Evolutionary conservation across 2,113 vertebrate species (phyloP), one percentile per base, ranked within the genome.

Genomic region (Gobio gobio): DNA sequence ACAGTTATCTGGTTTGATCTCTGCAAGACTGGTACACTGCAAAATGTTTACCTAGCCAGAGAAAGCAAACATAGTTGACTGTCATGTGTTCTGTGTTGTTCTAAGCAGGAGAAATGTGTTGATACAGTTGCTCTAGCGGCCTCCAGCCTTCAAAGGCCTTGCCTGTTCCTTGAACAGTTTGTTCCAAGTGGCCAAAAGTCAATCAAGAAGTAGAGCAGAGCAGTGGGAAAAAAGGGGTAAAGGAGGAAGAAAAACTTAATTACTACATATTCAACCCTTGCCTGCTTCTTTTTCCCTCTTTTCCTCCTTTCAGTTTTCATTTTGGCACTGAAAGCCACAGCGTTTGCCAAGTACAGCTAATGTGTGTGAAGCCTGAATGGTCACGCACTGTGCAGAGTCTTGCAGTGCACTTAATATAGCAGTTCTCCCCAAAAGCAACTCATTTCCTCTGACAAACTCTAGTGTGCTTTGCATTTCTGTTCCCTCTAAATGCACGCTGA

Each of bases 321-420:
- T 59, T 82, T 75, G 78, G 70, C 78, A 56, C 70, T 49, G 5
- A 83, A 47, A 75, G 36, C 20, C 13, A 16, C 13, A 24, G 47
- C 22, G 36, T 63, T 83, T 87, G 81, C 86, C 81, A 83, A 87
- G 68, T 72, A 78, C 81, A 73, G 61, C 74, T 59, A 83, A 54
- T 74, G 54, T 66, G 76, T 83, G 82, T 29, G 36, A 83, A 78
- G 85, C 49, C 75, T 78, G 79, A 86, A 86, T 78, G 81, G 79
- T 86, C 81, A 73, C n/a, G 54, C 79, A 83, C 61, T 66, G 70
- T 56, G 70, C 58, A 70, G 22, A 54, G 64, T 72, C 75, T 76
- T 87, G 43, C 86, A 20, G 66, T 54, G 45, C 76, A 43, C 75
- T 45, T 79, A 87, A 83, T 87, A 87, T 51, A 87, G 75, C 66